Evolutionary conservation across 2,797 vertebrate genomes (phyloP).

Genomic region (Alectoris magna): DNA sequence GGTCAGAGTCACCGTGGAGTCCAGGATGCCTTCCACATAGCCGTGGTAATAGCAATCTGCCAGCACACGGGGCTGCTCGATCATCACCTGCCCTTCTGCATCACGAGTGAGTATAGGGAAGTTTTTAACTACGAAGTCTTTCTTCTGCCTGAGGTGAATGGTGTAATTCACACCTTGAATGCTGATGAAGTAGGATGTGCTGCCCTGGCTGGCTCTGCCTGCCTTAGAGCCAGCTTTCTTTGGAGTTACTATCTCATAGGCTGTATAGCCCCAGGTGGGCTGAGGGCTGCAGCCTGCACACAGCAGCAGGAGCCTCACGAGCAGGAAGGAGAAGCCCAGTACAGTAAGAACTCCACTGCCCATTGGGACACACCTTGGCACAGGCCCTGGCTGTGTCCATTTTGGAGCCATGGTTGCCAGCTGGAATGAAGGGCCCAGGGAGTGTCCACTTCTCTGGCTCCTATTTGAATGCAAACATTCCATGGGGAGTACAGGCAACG

Average conservation of each 20-base stretch:
- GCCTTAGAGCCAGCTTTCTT: neutral
- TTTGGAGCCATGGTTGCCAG: neutral
- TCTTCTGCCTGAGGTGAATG: conserved; percentile 27
- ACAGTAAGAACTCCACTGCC: neutral
- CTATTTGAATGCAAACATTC: neutral
- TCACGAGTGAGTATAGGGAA: conserved; percentile 46
- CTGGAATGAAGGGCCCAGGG: neutral
- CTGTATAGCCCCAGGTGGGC: neutral
- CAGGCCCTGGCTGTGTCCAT: neutral
- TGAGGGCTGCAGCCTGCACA: neutral
- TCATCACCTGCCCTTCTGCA: neutral
- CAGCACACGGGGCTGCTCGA: neutral
- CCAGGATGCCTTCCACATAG: conserved; percentile 42
- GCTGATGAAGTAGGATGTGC: neutral
- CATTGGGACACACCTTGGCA: neutral
- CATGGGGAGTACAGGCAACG: neutral
- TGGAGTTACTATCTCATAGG: neutral
- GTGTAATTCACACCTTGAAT: conserved; percentile 4
- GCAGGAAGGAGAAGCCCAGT: neutral
- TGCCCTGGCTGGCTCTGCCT: neutral
- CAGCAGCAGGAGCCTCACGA: neutral
- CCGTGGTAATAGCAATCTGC: conserved; percentile 58
- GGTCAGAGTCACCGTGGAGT: conserved; percentile 49
- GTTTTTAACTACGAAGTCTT: neutral
- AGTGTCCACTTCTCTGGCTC: neutral